Evolutionary conservation across 2,113 vertebrate species (phyloP).

Genomic region (Kobus ellipsiprymnus): DNA sequence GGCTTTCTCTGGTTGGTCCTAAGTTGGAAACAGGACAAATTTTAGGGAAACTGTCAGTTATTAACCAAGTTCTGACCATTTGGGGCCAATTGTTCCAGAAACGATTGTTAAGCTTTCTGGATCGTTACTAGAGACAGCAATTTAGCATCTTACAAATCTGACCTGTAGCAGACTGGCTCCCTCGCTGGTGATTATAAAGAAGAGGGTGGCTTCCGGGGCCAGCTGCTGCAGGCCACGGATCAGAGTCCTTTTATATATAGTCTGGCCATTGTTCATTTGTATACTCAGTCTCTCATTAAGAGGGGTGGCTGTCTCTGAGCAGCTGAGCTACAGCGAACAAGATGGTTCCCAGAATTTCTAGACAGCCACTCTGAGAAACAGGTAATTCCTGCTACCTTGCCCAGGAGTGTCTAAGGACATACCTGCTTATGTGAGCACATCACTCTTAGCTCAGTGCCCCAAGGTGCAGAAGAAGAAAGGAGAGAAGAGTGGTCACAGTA

Average conservation of each 20-base stretch:
- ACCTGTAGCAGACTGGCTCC: not conserved
- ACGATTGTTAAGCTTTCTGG: not conserved
- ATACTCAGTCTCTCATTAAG: not conserved
- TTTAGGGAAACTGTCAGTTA: not conserved
- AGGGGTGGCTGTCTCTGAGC: not conserved
- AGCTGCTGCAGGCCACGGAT: not conserved
- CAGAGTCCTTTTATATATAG: not conserved
- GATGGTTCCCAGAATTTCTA: not conserved
- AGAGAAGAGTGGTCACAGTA: rapidly evolving
- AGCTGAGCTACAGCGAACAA: not conserved
- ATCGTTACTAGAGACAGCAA: not conserved
- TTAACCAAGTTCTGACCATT: not conserved
- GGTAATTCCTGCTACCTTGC: not conserved
- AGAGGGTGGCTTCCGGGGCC: not conserved
- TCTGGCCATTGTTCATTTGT: not conserved
- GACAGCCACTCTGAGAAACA: not conserved
- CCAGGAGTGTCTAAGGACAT: not conserved
- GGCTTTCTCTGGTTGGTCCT: not conserved
- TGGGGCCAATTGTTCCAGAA: not conserved
- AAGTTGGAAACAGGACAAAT: not conserved
- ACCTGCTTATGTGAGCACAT: not conserved
- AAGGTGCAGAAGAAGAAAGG: not conserved
- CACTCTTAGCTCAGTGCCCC: not conserved
- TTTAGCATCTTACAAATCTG: not conserved
- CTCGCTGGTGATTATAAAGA: not conserved